Conservation (phyloP, 2,113 vertebrate species). For the Etheostoma cragini region DNA sequence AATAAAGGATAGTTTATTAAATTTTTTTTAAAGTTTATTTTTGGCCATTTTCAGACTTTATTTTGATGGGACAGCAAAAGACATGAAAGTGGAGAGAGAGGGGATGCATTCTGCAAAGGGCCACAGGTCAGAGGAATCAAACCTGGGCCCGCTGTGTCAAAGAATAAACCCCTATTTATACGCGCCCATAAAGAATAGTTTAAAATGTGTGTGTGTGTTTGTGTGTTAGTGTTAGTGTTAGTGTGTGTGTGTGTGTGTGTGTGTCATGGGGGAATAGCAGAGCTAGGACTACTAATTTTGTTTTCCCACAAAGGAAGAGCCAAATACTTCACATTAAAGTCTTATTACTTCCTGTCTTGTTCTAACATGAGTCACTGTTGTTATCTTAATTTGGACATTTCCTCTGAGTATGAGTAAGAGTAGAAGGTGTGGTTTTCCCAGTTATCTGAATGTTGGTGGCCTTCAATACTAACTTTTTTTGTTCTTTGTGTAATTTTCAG, state of each 20-base stretch:
- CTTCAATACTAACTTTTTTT: conserved; percentile 3
- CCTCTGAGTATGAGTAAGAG: not conserved
- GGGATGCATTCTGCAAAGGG: too few species aligned
- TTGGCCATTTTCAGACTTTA: too few species aligned
- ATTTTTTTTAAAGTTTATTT: too few species aligned
- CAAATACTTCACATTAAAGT: not conserved
- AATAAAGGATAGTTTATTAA: not conserved
- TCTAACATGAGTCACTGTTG: not conserved
- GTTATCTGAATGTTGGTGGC: conserved; percentile 20
- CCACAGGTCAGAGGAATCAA: too few species aligned
- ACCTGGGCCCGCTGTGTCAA: too few species aligned
- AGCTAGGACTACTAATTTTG: not conserved
- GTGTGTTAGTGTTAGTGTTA: too few species aligned
- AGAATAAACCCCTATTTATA: too few species aligned
- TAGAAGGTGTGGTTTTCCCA: conserved; percentile 28
- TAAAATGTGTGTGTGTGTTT: not conserved
- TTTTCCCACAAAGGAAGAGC: not conserved
- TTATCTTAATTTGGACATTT: conserved; percentile 16
- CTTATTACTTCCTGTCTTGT: conserved; percentile 5
- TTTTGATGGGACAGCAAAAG: too few species aligned
- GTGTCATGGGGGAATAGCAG: not conserved
- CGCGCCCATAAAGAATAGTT: not conserved
- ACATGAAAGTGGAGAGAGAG: too few species aligned
- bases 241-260: too few species aligned
- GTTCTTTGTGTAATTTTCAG: conserved; percentile 24